A percentile compares a stretch with the other conserved stretches of the same genome.
Conservation (phyloP, 2,888 invertebrate genomes). For the Geotrupes spiniger region DNA sequence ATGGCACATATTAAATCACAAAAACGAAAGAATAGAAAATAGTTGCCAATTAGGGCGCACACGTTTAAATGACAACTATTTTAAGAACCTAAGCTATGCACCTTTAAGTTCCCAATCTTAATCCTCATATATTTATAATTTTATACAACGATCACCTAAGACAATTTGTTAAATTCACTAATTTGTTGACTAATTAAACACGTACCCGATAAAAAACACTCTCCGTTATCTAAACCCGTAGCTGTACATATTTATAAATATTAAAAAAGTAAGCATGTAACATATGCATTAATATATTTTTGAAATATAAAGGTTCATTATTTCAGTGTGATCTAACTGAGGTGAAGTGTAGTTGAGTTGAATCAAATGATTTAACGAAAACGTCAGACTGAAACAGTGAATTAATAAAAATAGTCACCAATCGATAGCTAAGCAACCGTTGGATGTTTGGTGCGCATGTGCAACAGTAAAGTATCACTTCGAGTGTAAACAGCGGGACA, state of each 20-base stretch:
- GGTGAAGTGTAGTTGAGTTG: too few relatives aligned
- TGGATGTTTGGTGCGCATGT: conserved; percentile 59
- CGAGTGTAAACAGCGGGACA: conserved; percentile 60
- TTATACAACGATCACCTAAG: background rate
- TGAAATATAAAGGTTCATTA: background rate
- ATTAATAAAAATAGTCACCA: conserved; percentile 14
- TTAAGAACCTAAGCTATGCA: too few relatives aligned
- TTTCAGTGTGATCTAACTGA: background rate
- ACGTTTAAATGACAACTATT: too few relatives aligned
- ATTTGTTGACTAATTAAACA: conserved; percentile 2
- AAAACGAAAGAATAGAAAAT: background rate
- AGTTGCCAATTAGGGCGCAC: background rate
- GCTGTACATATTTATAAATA: background rate
- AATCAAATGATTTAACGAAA: too few relatives aligned
- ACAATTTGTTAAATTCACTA: background rate
- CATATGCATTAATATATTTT: background rate
- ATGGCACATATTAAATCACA: too few relatives aligned
- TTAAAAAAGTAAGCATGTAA: conserved; percentile 1
- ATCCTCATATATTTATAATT: conserved; percentile 4
- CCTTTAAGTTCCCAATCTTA: too few relatives aligned
- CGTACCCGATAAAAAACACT: background rate
- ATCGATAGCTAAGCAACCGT: conserved; percentile 45
- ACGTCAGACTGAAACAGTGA: background rate
- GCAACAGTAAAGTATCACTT: conserved; percentile 58
- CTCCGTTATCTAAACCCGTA: conserved; percentile 9